These are phyloP conservation scores for Atherinomorus stipes DNA, from an alignment of 2,113 vertebrate genomes.

Conservation along the genomic window DNA sequence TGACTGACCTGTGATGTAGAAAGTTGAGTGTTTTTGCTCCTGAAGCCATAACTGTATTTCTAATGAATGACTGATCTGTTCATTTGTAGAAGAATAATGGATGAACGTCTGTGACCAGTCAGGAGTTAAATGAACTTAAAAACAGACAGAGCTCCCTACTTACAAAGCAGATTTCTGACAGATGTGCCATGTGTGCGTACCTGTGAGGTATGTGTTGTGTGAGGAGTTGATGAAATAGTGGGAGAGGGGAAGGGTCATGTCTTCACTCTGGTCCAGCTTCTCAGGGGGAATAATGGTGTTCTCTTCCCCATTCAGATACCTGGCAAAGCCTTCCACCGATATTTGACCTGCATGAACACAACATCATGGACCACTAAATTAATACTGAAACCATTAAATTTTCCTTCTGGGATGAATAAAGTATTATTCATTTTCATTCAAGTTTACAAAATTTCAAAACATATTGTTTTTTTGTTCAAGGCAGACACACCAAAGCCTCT, in stretches of 20 bases:
- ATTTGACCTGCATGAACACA: constrained; percentile 89
- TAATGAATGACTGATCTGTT: constrained; percentile 45
- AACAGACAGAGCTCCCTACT: neutral
- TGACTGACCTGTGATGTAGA: constrained; percentile 88
- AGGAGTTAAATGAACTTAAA: constrained; percentile 25
- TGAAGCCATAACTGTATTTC: constrained; percentile 49
- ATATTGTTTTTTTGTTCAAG: neutral
- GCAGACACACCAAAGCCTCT: neutral
- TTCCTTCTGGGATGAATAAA: too few species aligned
- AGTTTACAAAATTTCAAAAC: neutral
- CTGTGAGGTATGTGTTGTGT: constrained; percentile 89
- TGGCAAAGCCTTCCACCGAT: constrained; percentile 94
- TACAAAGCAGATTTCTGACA: neutral
- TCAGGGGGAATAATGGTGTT: constrained; percentile 96
- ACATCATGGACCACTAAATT: neutral
- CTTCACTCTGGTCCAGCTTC: constrained; percentile 98
- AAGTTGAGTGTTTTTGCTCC: constrained; percentile 78
- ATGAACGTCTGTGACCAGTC: constrained; percentile 20
- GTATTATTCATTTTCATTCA: too few species aligned
- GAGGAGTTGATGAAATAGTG: constrained; percentile 99
- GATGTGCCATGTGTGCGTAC: constrained; percentile 42
- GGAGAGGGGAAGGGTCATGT: constrained; percentile 96
- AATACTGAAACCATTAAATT: too few species aligned
- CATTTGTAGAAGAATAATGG: constrained; percentile 30
- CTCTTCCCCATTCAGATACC: constrained; percentile 93